Evolutionary conservation across 2,888 invertebrate species (phyloP).

Genomic region (Nowickia ferox): DNA sequence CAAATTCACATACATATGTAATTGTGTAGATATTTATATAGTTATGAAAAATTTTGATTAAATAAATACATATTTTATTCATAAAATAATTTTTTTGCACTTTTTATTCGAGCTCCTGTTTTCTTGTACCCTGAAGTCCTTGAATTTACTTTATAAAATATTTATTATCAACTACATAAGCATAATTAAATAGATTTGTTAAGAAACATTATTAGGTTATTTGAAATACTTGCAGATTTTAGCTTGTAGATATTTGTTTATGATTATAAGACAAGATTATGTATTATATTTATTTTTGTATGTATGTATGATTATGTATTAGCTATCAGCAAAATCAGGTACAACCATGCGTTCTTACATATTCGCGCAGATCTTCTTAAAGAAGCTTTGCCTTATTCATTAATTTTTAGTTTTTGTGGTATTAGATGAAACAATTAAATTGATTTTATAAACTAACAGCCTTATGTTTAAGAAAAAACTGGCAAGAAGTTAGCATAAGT

Average conservation of each 20-base stretch:
- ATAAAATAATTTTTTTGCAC: slow-evolving; percentile 32
- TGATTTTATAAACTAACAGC: background rate
- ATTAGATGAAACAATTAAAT: background rate
- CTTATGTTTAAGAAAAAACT: too few relatives aligned
- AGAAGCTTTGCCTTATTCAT: slow-evolving; percentile 2
- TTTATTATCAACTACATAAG: slow-evolving; percentile 9
- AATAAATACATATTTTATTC: background rate
- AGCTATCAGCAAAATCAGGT: slow-evolving; percentile 73
- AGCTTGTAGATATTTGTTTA: background rate
- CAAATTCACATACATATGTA: too few relatives aligned
- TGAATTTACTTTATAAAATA: slow-evolving; percentile 7
- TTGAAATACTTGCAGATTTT: slow-evolving; percentile 14
- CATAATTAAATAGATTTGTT: background rate
- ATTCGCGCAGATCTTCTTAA: slow-evolving; percentile 24
- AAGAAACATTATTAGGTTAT: slow-evolving; percentile 19
- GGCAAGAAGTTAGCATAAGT: too few relatives aligned
- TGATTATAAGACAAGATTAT: background rate
- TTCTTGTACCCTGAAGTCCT: slow-evolving; percentile 53
- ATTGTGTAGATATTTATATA: too few relatives aligned
- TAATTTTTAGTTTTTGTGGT: background rate
- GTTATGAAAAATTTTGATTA: background rate
- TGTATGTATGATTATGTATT: background rate
- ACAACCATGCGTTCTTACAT: slow-evolving; percentile 66
- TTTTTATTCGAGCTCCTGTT: slow-evolving; percentile 44
- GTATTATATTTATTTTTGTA: background rate